Percentiles rank a stretch among this genome's conserved stretches.
Conservation (phyloP, 2,888 invertebrate genomes). For the Chloroclysta siterata region DNA sequence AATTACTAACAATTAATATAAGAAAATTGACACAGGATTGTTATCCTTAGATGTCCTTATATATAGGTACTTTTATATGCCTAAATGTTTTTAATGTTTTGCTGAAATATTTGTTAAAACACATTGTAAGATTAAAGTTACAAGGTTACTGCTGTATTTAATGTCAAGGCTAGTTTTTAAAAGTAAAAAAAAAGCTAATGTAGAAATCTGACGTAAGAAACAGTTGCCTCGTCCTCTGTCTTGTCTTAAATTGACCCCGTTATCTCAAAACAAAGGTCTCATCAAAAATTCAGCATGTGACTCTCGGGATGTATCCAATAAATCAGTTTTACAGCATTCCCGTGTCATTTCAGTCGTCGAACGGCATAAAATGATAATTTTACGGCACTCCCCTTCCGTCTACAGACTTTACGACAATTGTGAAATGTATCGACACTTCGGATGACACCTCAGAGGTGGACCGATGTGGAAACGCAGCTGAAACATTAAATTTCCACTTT, state of each 20-base stretch:
- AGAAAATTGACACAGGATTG: too few relatives aligned
- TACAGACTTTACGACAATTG: conserved; percentile 83
- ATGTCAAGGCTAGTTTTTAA: too few relatives aligned
- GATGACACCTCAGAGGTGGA: conserved; percentile 77
- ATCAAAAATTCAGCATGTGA: conserved; percentile 83
- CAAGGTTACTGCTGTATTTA: too few relatives aligned
- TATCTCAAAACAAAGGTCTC: conserved; percentile 78
- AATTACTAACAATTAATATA: neutral
- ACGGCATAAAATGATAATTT: conserved; percentile 85
- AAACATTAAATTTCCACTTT: conserved; percentile 47
- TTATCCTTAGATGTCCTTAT: too few relatives aligned
- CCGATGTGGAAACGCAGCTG: conserved; percentile 45
- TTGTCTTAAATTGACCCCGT: conserved; percentile 40
- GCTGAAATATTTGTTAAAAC: too few relatives aligned
- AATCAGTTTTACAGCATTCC: conserved; percentile 85
- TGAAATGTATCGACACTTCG: conserved; percentile 85
- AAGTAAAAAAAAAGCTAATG: too few relatives aligned
- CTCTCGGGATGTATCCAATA: conserved; percentile 81
- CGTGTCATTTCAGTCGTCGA: conserved; percentile 84
- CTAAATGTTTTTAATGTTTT: too few relatives aligned
- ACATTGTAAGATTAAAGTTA: too few relatives aligned
- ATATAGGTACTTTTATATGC: too few relatives aligned
- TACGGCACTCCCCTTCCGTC: conserved; percentile 83
- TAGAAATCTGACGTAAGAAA: neutral
- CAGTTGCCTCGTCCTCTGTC: neutral